These are phyloP conservation scores for Anas flavirostris DNA, from an alignment of 2,797 vertebrate species.

Conservation along the genomic window DNA sequence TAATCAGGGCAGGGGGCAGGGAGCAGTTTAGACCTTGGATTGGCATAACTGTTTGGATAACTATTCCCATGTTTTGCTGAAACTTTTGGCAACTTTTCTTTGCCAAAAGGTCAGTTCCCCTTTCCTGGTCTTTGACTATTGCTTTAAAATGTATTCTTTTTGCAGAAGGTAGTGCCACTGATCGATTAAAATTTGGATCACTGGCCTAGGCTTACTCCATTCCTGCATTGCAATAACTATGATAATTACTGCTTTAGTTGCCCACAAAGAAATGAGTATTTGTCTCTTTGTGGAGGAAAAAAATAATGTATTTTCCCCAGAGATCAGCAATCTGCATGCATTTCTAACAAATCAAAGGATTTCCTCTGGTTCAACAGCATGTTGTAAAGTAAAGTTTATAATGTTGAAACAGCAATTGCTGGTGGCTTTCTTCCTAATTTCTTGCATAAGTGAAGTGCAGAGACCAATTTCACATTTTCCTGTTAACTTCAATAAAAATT, in stretches of 20 bases:
- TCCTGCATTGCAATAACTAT: neutral
- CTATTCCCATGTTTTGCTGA: neutral
- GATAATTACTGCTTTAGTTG: neutral
- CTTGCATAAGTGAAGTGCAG: conserved; percentile 38
- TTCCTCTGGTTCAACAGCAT: conserved; percentile 6
- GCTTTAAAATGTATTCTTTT: neutral
- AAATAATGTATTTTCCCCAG: neutral
- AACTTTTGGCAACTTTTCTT: neutral
- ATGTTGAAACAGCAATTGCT: neutral
- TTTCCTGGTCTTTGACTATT: neutral
- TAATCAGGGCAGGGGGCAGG: fast-evolving
- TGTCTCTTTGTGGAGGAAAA: neutral
- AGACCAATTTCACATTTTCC: conserved; percentile 28
- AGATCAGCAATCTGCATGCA: neutral
- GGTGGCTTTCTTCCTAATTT: neutral
- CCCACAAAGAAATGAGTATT: neutral
- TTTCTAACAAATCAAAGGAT: conserved; percentile 7
- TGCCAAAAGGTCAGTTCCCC: neutral
- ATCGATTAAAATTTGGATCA: neutral
- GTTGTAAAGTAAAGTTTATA: conserved; percentile 4
- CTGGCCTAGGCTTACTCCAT: neutral
- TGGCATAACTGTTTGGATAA: neutral
- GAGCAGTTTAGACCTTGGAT: neutral
- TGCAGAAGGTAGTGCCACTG: neutral
- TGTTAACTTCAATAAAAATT: conserved; percentile 53